Conservation (phyloP, 2,888 invertebrate species). For the Philereme transversata region DNA sequence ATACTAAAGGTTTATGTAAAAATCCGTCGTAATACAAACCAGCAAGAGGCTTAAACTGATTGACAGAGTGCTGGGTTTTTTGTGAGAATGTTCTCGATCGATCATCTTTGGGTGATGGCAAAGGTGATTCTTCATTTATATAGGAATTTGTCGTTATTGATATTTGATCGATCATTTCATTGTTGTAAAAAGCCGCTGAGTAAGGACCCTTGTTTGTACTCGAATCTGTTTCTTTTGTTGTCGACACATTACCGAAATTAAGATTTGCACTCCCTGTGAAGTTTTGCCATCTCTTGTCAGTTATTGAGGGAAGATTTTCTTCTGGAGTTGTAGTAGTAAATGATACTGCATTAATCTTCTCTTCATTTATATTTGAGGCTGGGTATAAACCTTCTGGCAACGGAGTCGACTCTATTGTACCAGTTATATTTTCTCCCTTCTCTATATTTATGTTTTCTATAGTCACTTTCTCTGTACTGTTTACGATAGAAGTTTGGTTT, state of each 20-base stretch:
- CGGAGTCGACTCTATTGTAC: slow-evolving; percentile 15
- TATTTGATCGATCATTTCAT: slow-evolving; percentile 62
- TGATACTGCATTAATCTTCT: slow-evolving; percentile 22
- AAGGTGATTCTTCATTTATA: slow-evolving; percentile 56
- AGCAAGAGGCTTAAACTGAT: slow-evolving; percentile 69
- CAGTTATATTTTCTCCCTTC: slow-evolving; percentile 12
- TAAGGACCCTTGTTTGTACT: slow-evolving; percentile 50
- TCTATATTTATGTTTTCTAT: slow-evolving; percentile 19
- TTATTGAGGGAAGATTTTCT: slow-evolving; percentile 33
- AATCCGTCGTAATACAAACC: slow-evolving; percentile 78
- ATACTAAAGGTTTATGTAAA: slow-evolving; percentile 63
- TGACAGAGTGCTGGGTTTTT: slow-evolving; percentile 31
- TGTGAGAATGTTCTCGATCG: slow-evolving; percentile 61
- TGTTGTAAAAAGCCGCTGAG: slow-evolving; percentile 56
- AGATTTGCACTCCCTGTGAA: slow-evolving; percentile 43
- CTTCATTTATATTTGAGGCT: slow-evolving; percentile 25
- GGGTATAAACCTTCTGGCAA: slow-evolving; percentile 22
- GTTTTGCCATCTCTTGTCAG: slow-evolving; percentile 46
- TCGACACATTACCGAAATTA: slow-evolving; percentile 25
- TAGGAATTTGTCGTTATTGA: slow-evolving; percentile 67
- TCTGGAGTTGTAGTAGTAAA: slow-evolving; percentile 31
- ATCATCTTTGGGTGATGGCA: slow-evolving; percentile 56
- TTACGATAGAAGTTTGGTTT: slow-evolving; percentile 15
- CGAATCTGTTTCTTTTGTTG: slow-evolving; percentile 36
- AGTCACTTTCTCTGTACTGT: slow-evolving; percentile 7